Base-by-base conservation (phyloP, 2,888 invertebrate genomes). In the Melipona bicolor region DNA sequence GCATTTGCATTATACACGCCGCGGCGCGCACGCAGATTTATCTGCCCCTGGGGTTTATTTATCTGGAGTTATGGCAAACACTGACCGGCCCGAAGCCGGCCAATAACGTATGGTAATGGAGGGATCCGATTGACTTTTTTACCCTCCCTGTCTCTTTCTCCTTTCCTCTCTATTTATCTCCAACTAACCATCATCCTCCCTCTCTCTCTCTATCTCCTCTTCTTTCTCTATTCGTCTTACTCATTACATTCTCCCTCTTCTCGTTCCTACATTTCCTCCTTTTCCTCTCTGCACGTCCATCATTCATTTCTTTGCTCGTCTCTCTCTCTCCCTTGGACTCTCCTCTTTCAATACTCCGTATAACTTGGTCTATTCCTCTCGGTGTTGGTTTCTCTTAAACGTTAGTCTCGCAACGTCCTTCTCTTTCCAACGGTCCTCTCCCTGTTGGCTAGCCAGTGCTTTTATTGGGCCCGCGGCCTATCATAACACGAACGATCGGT, bases 1-100 rank as follows among this genome's bases (percentile, higher is more conserved):
- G 94, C 93, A 94, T 94, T 94, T 94, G 94, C 94, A 94, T 94
- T 94, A 93, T 94, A 94, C 94, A 94, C 91, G 93, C 92, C 83
- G 91, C 91, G 89, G 91, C 90, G 89, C 85, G 89, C 86, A 81
- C 88, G 91, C 91, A 92, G 91, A 93, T 94, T 94, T 93, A 93
- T 93, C 93, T 92, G 91, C 89, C 91, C 90, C 91, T 90, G 88
- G 91, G 92, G 92, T 93, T 94, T 94, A 94, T 94, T 94, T 93
- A 94, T 93, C 93, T 92, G 91, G 92, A 94, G 93, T 94, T 94
- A 94, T 93, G 93, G 93, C 94, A 93, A 92, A 93, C 93, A 93
- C 91, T 91, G 92, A 91, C 90, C 90, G 91, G 88, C 89, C 91
- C 91, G 90, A 90, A 85, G 91, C 90, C 90, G 90, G 87, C 91